phyloP scores from a whole-genome alignment of 2,113 vertebrate genomes.

The Tragelaphus buxtoni region DNA sequence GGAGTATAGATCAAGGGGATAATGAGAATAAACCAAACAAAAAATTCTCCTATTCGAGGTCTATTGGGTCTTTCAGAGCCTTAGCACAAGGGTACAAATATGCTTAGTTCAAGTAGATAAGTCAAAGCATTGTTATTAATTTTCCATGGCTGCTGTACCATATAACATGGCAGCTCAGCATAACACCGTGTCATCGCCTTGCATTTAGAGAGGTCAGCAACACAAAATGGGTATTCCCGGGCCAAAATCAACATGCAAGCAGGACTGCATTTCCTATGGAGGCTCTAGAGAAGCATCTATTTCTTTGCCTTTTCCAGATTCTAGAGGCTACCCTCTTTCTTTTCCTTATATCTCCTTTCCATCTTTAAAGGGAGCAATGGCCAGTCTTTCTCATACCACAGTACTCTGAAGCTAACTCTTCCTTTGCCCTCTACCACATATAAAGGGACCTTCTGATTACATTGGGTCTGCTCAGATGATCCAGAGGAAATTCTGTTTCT shows the following conservation, averaged over 20 bases:
- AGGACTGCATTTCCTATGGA: fast-evolving
- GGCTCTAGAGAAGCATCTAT: neutral
- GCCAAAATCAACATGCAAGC: neutral
- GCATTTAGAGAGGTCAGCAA: neutral
- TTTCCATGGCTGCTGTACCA: neutral
- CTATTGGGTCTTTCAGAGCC: neutral
- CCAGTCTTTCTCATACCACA: fast-evolving
- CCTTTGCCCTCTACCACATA: too few species aligned
- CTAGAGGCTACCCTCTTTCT: neutral
- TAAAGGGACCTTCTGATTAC: neutral
- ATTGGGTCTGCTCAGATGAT: neutral
- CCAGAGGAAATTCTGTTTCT: neutral
- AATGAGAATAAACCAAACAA: neutral
- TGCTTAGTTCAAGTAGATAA: neutral
- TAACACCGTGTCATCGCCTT: neutral
- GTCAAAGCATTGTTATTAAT: neutral
- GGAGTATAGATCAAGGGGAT: neutral
- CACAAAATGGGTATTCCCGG: neutral
- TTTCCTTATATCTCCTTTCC: neutral
- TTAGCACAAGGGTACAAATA: neutral
- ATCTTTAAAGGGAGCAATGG: neutral
- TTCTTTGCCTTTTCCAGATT: neutral
- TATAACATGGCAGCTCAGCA: neutral
- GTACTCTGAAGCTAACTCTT: neutral
- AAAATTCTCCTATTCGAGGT: neutral